These are phyloP conservation scores for Poeciliopsis turneri DNA, from an alignment of 2,797 vertebrate genomes.

Conservation along the genomic window DNA sequence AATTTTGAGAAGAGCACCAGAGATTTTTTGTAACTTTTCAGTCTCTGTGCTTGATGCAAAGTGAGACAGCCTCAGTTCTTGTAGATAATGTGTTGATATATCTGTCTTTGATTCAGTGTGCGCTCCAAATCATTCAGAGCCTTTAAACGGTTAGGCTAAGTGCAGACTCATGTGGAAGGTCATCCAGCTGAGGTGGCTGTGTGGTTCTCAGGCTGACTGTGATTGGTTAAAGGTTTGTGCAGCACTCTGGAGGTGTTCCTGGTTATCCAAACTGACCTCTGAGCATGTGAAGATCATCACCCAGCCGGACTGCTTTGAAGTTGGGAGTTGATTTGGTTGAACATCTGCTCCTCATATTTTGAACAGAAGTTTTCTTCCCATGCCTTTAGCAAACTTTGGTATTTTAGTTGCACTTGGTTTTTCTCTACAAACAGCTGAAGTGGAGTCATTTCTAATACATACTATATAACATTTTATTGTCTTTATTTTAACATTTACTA, in stretches of 20 bases:
- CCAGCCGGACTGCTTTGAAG: background rate
- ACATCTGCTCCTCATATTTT: background rate
- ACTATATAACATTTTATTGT: background rate
- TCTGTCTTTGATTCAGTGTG: conserved; percentile 30
- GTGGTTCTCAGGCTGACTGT: conserved; percentile 49
- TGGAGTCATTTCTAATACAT: background rate
- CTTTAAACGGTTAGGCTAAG: conserved; percentile 29
- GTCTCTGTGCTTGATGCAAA: background rate
- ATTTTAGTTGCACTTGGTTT: background rate
- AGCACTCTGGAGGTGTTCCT: background rate
- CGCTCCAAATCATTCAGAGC: conserved; percentile 47
- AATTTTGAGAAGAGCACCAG: background rate
- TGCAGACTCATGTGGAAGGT: conserved; percentile 26
- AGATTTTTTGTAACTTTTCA: conserved; percentile 1
- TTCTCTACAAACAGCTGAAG: background rate
- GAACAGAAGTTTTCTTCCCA: background rate
- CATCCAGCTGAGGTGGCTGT: conserved; percentile 34
- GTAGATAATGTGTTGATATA: conserved; percentile 6
- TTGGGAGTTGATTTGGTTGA: background rate
- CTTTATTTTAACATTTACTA: background rate
- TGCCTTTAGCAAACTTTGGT: background rate
- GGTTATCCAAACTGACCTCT: background rate
- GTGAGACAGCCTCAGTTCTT: background rate
- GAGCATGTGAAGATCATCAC: background rate
- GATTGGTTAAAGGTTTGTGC: conserved; percentile 24